Percentiles rank a stretch among this genome's conserved stretches.
phyloP scores from a whole-genome alignment of 2,888 invertebrate species.

The Mythimna loreyi region DNA sequence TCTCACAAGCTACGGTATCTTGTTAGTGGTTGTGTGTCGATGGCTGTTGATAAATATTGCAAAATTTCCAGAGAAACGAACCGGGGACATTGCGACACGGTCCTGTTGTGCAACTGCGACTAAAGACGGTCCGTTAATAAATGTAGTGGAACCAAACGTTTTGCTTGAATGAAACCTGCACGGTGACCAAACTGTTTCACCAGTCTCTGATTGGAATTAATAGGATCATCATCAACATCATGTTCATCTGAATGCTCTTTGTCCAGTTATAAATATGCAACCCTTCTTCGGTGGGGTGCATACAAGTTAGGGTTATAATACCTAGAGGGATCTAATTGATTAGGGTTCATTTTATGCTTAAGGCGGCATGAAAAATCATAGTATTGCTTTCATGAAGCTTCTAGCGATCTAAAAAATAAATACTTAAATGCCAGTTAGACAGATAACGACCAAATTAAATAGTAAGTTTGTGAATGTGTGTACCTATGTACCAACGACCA shows the following conservation, averaged over 20 bases:
- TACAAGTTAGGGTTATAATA: conserved; percentile 20
- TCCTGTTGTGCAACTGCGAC: conserved; percentile 78
- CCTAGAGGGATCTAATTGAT: conserved; percentile 30
- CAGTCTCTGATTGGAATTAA: not conserved
- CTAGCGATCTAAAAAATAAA: not conserved
- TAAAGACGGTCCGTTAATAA: conserved; percentile 74
- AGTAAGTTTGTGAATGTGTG: too few relatives aligned
- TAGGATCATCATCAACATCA: too few relatives aligned
- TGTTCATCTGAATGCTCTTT: conserved; percentile 9
- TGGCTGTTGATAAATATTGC: conserved; percentile 66
- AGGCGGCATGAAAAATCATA: not conserved
- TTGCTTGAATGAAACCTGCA: conserved; percentile 54
- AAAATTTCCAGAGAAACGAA: conserved; percentile 66
- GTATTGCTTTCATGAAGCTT: not conserved
- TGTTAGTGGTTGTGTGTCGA: conserved; percentile 40
- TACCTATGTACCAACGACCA: too few relatives aligned
- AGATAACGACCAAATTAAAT: not conserved
- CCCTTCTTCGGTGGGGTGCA: conserved; percentile 12
- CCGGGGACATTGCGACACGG: conserved; percentile 73
- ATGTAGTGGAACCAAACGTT: conserved; percentile 74
- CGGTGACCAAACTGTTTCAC: conserved; percentile 39
- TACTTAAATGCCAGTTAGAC: not conserved
- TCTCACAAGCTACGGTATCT: conserved; percentile 47
- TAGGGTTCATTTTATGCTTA: conserved; percentile 7
- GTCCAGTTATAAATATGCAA: conserved; percentile 11